Evolutionary conservation across 2,888 invertebrate species (phyloP).

Genomic region (Agriopis leucophaearia): DNA sequence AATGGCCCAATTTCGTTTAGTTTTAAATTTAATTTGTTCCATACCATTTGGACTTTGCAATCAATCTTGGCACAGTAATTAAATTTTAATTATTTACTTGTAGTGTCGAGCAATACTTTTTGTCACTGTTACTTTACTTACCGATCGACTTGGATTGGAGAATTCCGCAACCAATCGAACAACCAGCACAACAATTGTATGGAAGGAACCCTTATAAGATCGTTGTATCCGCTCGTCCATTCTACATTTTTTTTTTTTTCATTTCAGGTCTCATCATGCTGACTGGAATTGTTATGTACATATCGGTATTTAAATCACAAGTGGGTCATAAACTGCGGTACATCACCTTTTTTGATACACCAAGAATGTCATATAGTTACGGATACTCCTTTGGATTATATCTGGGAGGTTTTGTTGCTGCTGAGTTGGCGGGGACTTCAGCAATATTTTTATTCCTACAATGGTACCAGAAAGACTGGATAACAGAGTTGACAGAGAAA

Average conservation of each 20-base stretch:
- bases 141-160: no score
- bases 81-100: no score
- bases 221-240: no score
- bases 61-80: no score
- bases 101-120: no score
- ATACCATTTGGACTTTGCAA: no score
- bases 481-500: conserved; percentile 81
- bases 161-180: no score
- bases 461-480: conserved; percentile 90
- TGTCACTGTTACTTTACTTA: no score
- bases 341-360: conserved; percentile 91
- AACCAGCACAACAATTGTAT: no score
- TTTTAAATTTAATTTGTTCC: no score
- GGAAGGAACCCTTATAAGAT: no score
- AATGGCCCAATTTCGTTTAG: no score
- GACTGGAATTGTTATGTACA: conserved; percentile 96
- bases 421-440: conserved; percentile 94
- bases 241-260: conserved; percentile 15
- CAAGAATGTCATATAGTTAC: conserved; percentile 94
- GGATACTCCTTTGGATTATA: conserved; percentile 96
- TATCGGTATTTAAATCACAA: conserved; percentile 96
- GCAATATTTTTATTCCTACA: conserved; percentile 95
- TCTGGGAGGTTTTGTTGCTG: conserved; percentile 93
- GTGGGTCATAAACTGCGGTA: conserved; percentile 94
- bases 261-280: conserved; percentile 94